A percentile compares a stretch with the other conserved stretches of the same genome.
Evolutionary conservation across 2,113 vertebrate genomes (phyloP).

Genomic region (Chionis minor): DNA sequence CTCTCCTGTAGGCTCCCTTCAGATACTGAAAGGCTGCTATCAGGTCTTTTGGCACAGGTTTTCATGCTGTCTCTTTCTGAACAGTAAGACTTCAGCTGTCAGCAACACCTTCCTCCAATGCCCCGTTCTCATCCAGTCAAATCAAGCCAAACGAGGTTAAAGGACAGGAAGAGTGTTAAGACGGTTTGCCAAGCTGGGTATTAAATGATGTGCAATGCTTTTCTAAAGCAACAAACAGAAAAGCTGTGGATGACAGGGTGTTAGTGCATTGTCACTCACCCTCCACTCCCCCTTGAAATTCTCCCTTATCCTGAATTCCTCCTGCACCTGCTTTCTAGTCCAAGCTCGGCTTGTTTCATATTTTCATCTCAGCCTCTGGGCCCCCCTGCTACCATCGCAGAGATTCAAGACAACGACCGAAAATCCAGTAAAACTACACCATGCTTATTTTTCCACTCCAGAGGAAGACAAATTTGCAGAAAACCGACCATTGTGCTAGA

Average conservation of each 20-base stretch:
- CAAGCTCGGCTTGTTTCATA: neutral
- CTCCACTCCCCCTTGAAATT: neutral
- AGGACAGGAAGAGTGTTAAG: neutral
- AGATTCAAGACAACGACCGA: rapidly evolving
- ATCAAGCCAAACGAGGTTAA: neutral
- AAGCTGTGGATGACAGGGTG: neutral
- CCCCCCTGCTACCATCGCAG: neutral
- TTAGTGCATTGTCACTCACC: neutral
- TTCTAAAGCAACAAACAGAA: neutral
- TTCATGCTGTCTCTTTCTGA: neutral
- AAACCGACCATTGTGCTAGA: neutral
- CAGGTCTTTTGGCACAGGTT: neutral
- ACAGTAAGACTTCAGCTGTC: neutral
- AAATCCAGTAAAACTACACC: neutral
- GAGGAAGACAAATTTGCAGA: neutral
- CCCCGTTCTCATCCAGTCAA: neutral
- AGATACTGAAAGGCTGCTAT: too few relatives aligned
- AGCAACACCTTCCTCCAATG: neutral
- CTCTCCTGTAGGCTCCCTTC: too few relatives aligned
- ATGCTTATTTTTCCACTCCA: neutral
- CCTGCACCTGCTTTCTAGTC: neutral
- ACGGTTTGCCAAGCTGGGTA: neutral
- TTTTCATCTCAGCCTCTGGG: neutral
- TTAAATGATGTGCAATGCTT: neutral
- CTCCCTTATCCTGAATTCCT: neutral